These are phyloP conservation scores for Zaprionus nigranus DNA, from an alignment of 1,140 invertebrate species.

Conservation along the genomic window DNA sequence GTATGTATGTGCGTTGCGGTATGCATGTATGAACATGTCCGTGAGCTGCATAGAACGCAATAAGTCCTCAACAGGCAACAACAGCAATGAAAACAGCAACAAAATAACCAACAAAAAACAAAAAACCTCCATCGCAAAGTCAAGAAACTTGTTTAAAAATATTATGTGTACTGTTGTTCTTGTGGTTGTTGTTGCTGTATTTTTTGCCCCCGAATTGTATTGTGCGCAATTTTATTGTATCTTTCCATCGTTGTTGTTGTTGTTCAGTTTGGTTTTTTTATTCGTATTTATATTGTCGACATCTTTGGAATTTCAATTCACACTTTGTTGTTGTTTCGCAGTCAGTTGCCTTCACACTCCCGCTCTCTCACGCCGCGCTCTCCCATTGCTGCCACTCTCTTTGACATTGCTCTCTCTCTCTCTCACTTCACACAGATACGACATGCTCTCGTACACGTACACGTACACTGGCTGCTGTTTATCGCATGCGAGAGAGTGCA, in stretches of 20 bases:
- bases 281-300: slow-evolving; percentile 78
- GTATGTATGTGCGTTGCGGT: neutral
- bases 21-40: neutral
- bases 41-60: slow-evolving; percentile 28
- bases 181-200: slow-evolving; percentile 10
- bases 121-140: slow-evolving; percentile 25
- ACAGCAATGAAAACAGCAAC: slow-evolving; percentile 30
- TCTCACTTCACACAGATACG: slow-evolving; percentile 58
- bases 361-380: neutral
- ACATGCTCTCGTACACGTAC: slow-evolving; percentile 51
- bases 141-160: slow-evolving; percentile 78
- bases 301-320: slow-evolving; percentile 84
- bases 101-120: slow-evolving; percentile 28
- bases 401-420: slow-evolving; percentile 17
- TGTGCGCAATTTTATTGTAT: slow-evolving; percentile 79
- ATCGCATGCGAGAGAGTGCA: slow-evolving; percentile 69
- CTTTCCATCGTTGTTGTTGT: slow-evolving; percentile 58
- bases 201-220: slow-evolving; percentile 73
- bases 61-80: slow-evolving; percentile 11
- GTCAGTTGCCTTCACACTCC: slow-evolving; percentile 40
- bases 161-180: slow-evolving; percentile 31
- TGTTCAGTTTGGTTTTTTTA: slow-evolving; percentile 57
- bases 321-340: slow-evolving; percentile 76
- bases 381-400: neutral
- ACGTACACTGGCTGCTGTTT: slow-evolving; percentile 44